A percentile compares a stretch with the other conserved stretches of the same genome.
Conservation (phyloP, 2,888 invertebrate genomes). For the Chirona hameri region DNA sequence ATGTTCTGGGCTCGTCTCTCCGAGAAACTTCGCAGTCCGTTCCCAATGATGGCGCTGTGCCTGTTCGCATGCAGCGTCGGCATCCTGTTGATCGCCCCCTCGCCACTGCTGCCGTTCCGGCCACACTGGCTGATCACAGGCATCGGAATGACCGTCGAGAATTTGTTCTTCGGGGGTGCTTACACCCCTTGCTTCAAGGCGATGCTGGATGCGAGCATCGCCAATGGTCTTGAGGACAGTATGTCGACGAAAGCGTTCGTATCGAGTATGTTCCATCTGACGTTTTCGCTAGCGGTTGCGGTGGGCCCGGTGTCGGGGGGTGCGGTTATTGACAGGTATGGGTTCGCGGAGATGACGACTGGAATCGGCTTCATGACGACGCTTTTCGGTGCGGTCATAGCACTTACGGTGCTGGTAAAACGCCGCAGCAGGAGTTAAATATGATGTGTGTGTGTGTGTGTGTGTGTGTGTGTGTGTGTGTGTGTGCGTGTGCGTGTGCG, state of each 20-base stretch:
- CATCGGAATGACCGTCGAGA: neutral
- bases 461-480: too few species aligned
- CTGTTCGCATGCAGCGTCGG: constrained; percentile 60
- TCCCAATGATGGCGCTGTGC: constrained; percentile 71
- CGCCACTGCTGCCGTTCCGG: constrained; percentile 51
- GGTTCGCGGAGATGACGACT: neutral
- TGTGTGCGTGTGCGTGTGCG: too few species aligned
- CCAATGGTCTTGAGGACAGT: neutral
- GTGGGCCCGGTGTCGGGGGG: neutral
- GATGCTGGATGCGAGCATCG: neutral
- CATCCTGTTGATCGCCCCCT: constrained; percentile 64
- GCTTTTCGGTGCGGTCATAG: too few species aligned
- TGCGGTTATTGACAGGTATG: neutral
- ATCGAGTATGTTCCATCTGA: neutral
- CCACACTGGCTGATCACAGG: neutral
- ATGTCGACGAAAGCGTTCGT: neutral
- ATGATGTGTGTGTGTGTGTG: too few species aligned
- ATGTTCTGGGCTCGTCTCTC: constrained; percentile 48
- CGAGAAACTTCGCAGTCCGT: constrained; percentile 64
- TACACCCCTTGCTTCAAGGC: neutral
- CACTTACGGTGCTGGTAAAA: too few species aligned
- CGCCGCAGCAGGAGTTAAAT: too few species aligned
- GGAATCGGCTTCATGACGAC: too few species aligned
- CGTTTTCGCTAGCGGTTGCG: neutral
- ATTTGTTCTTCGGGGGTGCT: neutral